Evolutionary conservation across 2,113 vertebrate species (phyloP).

Genomic region (Opisthocomus hoazin): DNA sequence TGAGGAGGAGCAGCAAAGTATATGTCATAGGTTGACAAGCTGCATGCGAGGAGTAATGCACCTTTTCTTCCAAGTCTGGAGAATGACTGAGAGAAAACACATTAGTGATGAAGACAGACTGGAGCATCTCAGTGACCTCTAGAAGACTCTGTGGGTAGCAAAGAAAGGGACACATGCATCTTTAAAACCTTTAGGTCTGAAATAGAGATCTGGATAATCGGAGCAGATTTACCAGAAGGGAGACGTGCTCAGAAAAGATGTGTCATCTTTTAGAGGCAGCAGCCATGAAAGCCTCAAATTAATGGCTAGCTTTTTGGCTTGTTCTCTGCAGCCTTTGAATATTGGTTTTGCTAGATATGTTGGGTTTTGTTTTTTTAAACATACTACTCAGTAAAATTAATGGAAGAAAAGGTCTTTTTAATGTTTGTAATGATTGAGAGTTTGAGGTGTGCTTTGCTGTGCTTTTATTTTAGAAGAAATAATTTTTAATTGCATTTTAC

Average conservation of each 20-base stretch:
- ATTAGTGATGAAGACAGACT: not conserved
- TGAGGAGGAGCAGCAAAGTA: not conserved
- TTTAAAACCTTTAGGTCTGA: not conserved
- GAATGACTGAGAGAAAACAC: not conserved
- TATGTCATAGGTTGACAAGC: not conserved
- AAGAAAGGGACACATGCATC: not conserved
- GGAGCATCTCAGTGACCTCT: not conserved
- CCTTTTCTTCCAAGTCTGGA: not conserved
- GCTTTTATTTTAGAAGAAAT: not conserved
- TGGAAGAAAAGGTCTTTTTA: not conserved
- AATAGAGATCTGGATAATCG: not conserved
- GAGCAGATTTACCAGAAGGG: not conserved
- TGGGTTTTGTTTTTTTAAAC: not conserved
- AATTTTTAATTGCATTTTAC: not conserved
- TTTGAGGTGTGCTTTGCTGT: not conserved
- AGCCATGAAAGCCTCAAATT: not conserved
- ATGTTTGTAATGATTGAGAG: not conserved
- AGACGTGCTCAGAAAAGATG: not conserved
- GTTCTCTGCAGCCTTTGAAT: not conserved
- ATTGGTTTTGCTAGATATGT: not conserved
- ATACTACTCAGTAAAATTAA: not conserved
- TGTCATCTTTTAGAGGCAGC: not conserved
- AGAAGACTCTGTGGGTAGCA: not conserved
- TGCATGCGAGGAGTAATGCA: not conserved
- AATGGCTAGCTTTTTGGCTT: not conserved